phyloP scores from a whole-genome alignment of 2,797 vertebrate genomes.

The Margarornis squamiger region DNA sequence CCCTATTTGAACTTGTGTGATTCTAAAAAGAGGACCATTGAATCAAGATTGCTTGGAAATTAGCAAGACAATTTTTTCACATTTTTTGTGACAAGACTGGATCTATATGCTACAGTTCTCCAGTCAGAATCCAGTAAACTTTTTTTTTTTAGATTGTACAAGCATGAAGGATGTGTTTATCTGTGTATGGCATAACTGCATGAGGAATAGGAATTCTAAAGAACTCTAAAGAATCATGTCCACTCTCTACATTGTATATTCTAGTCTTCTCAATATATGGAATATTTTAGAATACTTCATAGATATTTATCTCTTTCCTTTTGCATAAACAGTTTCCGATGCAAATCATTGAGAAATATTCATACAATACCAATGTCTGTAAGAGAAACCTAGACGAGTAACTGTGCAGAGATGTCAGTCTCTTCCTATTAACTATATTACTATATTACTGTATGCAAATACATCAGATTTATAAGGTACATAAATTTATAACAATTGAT shows the following conservation, averaged over 20 bases:
- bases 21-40: background rate
- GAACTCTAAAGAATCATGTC: background rate
- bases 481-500: background rate
- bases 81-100: background rate
- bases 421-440: background rate
- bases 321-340: background rate
- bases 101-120: background rate
- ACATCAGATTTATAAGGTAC: background rate
- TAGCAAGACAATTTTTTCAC: background rate
- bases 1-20: background rate
- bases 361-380: background rate
- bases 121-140: background rate
- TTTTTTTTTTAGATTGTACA: background rate
- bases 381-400: background rate
- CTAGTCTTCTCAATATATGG: background rate
- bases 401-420: background rate
- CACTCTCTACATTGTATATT: background rate
- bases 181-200: background rate
- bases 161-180: background rate
- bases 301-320: background rate
- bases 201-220: background rate
- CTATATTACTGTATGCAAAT: background rate
- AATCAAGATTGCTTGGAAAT: background rate
- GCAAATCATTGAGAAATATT: background rate
- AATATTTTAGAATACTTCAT: background rate